Conservation (phyloP, 2,113 vertebrate species). For the Chrysochloris asiatica region DNA sequence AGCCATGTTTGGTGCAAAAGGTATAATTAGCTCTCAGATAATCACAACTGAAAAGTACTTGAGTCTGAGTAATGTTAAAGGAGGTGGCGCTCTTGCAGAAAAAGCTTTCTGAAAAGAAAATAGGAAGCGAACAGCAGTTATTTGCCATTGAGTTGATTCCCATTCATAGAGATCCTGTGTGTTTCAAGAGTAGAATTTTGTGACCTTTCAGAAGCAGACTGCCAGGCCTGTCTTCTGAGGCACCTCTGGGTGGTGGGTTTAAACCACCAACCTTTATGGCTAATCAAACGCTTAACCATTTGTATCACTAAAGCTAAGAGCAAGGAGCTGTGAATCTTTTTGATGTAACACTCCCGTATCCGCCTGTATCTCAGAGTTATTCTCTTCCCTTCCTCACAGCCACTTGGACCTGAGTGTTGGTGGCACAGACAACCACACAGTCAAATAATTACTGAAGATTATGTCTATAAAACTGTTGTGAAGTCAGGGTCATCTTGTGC, state of each 20-base stretch:
- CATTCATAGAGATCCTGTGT: neutral
- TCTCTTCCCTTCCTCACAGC: neutral
- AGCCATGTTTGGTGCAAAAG: neutral
- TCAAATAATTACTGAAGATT: neutral
- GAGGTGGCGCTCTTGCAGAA: neutral
- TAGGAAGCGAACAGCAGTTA: neutral
- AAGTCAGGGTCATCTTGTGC: neutral
- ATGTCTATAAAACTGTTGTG: conserved; percentile 18
- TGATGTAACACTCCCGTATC: neutral
- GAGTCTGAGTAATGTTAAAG: neutral
- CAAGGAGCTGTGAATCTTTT: neutral
- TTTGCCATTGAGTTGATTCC: neutral
- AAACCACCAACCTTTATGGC: neutral
- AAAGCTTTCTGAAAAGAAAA: neutral
- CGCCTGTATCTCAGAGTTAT: neutral
- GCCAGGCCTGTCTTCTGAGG: neutral
- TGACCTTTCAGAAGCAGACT: neutral
- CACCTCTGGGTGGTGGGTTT: neutral
- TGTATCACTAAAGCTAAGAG: neutral
- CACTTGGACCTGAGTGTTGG: conserved; percentile 29
- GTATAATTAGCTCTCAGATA: conserved; percentile 59
- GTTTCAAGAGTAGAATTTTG: neutral
- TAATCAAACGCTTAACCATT: neutral
- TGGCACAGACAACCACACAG: fast-evolving
- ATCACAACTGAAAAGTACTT: conserved; percentile 32